Conservation (phyloP, 2,888 invertebrate genomes). For the Campoletis raptor region DNA sequence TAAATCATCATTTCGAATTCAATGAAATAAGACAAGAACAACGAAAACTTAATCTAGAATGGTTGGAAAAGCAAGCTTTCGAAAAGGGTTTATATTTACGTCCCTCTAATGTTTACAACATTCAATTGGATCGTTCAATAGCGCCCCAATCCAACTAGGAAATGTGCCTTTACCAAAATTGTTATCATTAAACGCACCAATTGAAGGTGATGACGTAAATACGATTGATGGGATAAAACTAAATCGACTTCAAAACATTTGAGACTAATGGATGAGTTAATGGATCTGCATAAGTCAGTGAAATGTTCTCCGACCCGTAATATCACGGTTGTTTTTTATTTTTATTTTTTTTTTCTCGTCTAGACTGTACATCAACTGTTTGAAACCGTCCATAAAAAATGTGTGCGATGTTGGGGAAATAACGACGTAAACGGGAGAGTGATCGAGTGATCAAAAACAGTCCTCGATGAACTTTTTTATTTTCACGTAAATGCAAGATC, state of each 20-base stretch:
- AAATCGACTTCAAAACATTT: background rate
- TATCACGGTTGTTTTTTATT: background rate
- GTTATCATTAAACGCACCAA: background rate
- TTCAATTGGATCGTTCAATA: background rate
- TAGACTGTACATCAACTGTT: slow-evolving; percentile 17
- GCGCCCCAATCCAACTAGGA: background rate
- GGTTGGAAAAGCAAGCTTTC: background rate
- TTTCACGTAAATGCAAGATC: slow-evolving; percentile 19
- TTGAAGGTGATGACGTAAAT: background rate
- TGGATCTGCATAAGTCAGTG: background rate
- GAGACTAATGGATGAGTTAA: slow-evolving; percentile 6
- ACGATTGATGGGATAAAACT: background rate
- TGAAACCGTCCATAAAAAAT: slow-evolving; percentile 49
- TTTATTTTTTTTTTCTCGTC: slow-evolving; percentile 19
- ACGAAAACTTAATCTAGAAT: background rate
- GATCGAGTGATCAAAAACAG: slow-evolving; percentile 28
- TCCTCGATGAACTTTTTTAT: slow-evolving; percentile 27
- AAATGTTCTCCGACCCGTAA: slow-evolving; percentile 1
- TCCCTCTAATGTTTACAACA: background rate
- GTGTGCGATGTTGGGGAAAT: slow-evolving; percentile 12
- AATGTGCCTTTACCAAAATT: background rate
- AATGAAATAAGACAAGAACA: background rate
- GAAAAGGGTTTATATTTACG: background rate
- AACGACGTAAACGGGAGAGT: slow-evolving; percentile 4
- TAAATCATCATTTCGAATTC: background rate